Conservation (phyloP, 2,113 vertebrate genomes). For the Ptyas mucosa region DNA sequence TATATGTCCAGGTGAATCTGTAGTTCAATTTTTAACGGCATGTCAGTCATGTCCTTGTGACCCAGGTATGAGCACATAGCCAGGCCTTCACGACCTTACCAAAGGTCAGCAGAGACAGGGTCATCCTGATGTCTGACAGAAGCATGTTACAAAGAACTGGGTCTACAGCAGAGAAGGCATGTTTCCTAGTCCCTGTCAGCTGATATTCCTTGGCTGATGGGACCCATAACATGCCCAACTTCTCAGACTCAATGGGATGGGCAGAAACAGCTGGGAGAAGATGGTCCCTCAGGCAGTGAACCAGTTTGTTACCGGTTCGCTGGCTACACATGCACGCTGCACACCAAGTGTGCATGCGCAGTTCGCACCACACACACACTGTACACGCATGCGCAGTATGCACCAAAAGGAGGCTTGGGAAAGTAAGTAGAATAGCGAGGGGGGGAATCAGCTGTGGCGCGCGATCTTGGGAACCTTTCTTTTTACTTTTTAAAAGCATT, state of each 20-base stretch:
- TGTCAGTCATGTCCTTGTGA: not conserved
- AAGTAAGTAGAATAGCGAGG: too few relatives aligned
- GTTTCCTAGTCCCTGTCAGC: not conserved
- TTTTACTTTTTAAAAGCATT: too few relatives aligned
- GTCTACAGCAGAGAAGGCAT: not conserved
- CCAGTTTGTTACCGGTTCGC: too few relatives aligned
- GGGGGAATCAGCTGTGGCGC: too few relatives aligned
- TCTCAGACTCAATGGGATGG: not conserved
- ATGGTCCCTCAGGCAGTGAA: not conserved
- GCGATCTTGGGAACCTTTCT: too few relatives aligned
- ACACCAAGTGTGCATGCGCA: too few relatives aligned
- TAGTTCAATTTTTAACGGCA: not conserved
- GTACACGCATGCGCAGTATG: too few relatives aligned
- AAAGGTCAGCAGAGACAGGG: too few relatives aligned
- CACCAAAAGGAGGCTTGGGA: too few relatives aligned
- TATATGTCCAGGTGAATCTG: not conserved
- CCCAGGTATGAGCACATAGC: not conserved
- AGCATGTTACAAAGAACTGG: not conserved
- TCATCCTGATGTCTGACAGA: not conserved
- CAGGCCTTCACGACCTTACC: not conserved
- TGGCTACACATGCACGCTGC: too few relatives aligned
- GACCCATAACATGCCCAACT: not conserved
- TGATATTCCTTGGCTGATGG: not conserved
- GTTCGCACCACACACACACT: too few relatives aligned
- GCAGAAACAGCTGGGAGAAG: not conserved